These are phyloP conservation scores for Hetaerina titia DNA, from an alignment of 2,888 invertebrate genomes.

Conservation along the genomic window DNA sequence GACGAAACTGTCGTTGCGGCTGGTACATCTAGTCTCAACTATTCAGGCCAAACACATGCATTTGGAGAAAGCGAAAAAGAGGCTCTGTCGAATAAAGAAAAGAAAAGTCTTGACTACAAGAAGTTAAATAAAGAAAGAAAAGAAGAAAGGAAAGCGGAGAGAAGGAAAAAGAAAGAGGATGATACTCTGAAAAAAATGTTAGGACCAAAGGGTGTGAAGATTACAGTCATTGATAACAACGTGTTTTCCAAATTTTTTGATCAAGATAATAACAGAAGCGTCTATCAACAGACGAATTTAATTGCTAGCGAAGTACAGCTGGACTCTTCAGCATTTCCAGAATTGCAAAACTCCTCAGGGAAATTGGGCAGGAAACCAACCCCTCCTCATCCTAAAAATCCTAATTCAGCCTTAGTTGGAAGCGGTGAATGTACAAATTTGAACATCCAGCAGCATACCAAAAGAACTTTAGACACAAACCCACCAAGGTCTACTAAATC, in stretches of 20 bases:
- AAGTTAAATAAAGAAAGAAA: constrained; percentile 21
- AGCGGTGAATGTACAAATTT: not conserved
- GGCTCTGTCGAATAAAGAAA: not conserved
- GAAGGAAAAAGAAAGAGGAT: constrained; percentile 7
- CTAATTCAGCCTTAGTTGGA: not conserved
- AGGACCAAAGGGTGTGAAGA: constrained; percentile 29
- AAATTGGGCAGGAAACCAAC: not conserved
- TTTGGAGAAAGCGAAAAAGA: not conserved
- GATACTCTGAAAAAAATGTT: not conserved
- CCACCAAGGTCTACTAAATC: not conserved
- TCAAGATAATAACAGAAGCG: not conserved
- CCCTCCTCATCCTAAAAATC: not conserved
- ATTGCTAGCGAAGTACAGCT: not conserved
- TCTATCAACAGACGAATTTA: not conserved
- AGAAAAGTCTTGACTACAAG: constrained; percentile 22
- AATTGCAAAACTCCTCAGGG: not conserved
- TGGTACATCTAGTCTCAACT: not conserved
- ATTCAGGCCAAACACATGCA: not conserved
- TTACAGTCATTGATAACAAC: constrained; percentile 21
- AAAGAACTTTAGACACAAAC: not conserved
- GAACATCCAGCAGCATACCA: not conserved
- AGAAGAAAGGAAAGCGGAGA: not conserved
- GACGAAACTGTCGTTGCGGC: not conserved
- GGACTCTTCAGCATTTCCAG: constrained; percentile 28
- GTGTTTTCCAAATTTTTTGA: not conserved